A percentile compares a stretch with the other conserved stretches of the same genome.
Evolutionary conservation across 2,888 invertebrate genomes (phyloP).

Genomic region (Nebria salina): DNA sequence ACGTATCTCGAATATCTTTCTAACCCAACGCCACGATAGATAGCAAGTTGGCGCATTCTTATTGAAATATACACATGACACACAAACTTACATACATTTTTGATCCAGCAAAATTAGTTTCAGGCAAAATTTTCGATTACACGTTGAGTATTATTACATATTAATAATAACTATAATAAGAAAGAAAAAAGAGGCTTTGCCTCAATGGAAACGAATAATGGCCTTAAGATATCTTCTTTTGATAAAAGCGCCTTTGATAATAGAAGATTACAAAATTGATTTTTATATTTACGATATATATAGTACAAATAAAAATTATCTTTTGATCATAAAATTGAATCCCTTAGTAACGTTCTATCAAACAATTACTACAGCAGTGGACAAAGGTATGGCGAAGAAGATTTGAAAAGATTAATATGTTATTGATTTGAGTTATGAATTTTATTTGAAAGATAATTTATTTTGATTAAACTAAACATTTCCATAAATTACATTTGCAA

Average conservation of each 20-base stretch:
- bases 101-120: too few species aligned
- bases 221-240: neutral
- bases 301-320: neutral
- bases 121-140: too few species aligned
- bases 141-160: neutral
- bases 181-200: neutral
- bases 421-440: neutral
- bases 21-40: neutral
- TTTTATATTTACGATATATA: neutral
- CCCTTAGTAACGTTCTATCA: neutral
- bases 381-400: neutral
- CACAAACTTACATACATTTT: too few species aligned
- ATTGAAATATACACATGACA: conserved; percentile 22
- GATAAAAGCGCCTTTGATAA: neutral
- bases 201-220: neutral
- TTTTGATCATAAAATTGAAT: neutral
- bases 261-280: neutral
- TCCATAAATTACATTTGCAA: too few species aligned
- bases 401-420: neutral
- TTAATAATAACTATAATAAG: neutral
- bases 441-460: too few species aligned
- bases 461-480: too few species aligned
- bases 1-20: neutral
- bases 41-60: conserved; percentile 4
- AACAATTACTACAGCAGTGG: conserved; percentile 1